Evolutionary conservation across 2,888 invertebrate genomes (phyloP).

Genomic region (Morpho helenor): DNA sequence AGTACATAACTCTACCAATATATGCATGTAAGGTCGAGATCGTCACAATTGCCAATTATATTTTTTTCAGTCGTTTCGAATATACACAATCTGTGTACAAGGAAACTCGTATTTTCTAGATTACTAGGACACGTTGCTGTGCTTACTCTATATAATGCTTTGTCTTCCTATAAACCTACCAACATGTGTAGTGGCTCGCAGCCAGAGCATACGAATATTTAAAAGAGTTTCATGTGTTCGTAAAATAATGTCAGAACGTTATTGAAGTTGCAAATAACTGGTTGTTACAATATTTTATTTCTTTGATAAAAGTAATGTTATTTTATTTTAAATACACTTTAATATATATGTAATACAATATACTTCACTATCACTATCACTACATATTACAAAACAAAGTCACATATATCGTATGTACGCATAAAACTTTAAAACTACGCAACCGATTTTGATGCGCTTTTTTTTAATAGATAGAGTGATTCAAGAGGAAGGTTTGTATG

Average conservation of each 20-base stretch:
- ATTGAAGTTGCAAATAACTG: not conserved
- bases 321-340: not conserved
- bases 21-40: too few species aligned
- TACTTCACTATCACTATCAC: not conserved
- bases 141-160: conserved; percentile 17
- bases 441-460: too few species aligned
- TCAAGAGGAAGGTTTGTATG: too few species aligned
- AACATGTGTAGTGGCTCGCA: conserved; percentile 11
- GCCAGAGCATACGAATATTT: conserved; percentile 13
- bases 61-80: conserved; percentile 2
- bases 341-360: not conserved
- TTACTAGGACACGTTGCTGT: conserved; percentile 23
- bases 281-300: not conserved
- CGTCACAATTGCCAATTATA: too few species aligned
- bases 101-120: conserved; percentile 10
- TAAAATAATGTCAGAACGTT: conserved; percentile 1
- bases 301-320: not conserved
- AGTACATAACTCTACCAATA: too few species aligned
- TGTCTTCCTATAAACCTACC: conserved; percentile 17
- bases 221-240: not conserved
- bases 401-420: too few species aligned
- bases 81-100: not conserved
- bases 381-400: too few species aligned
- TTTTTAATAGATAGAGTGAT: too few species aligned
- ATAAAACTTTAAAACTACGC: too few species aligned